Base-by-base conservation (phyloP, 2,888 invertebrate species). In the Rhaphigaster nebulosa region DNA sequence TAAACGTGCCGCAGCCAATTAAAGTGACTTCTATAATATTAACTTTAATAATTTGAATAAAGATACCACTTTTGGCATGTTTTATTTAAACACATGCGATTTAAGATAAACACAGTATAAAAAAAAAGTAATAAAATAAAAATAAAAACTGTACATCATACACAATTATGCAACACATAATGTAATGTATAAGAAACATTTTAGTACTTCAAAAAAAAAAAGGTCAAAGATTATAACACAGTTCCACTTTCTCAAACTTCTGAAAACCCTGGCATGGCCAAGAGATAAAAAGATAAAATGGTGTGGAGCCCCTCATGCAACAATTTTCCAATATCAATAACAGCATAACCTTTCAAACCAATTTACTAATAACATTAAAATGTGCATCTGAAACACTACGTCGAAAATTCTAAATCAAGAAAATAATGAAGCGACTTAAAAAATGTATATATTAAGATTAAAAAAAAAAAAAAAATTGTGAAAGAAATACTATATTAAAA, bases 111-210 rank as follows among this genome's bases (percentile, higher is more conserved):
- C 76, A 90, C 87, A 87, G 70, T 84, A 89, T 84, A 50, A 84
- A 84, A 45, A 52, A 80, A 84, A 84, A 84, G 45, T 45, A 84
- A 45, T 84, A 45, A 45, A 84, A 84, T 45, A 80, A 80, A 80
- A 80, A 80, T 41, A 84, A 92, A 89, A 91, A 91, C 91, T 91
- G 91, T 92, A 91, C 91, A 91, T 91, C 92, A 91, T 92, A 92
- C 92, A 92, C 92, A 92, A 90, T 90, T 92, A 92, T 92, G 92
- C 92, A 92, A 92, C 92, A 92, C 92, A 92, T 90, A 91, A 60
- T 91, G 87, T 84, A 84, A 84, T 80, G 54, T 60, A 90, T 54
- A 90, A 91, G 89, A 38, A 91, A 90, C n/a, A 89, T 65, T 87
- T 89, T 80, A 90, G 90, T 91, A 89, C 88, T 90, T 88, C 76